Conservation (phyloP, 2,797 vertebrate species). For the Enteromius mattozi region DNA sequence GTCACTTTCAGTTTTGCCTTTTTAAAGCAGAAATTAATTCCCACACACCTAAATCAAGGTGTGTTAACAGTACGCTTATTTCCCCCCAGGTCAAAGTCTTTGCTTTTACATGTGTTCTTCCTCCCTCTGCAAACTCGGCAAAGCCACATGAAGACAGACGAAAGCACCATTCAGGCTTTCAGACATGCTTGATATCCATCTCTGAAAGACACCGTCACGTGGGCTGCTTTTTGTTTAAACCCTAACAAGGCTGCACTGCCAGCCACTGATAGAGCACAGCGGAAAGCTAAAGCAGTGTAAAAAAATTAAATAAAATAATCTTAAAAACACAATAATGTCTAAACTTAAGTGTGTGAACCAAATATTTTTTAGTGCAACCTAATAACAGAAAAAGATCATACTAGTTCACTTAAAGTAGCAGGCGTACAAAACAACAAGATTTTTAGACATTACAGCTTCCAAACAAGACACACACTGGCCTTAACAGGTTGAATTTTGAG, state of each 20-base stretch:
- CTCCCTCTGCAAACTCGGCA: not conserved
- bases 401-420: no score
- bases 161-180: conserved; percentile 46
- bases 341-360: not conserved
- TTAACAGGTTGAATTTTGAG: not conserved
- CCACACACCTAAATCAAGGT: not conserved
- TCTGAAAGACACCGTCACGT: conserved; percentile 31
- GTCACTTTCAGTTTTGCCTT: not conserved
- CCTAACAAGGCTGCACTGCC: conserved; percentile 6
- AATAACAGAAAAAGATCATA: not conserved
- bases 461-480: not conserved
- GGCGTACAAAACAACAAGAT: not conserved
- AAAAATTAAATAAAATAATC: no score
- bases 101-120: not conserved
- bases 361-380: not conserved
- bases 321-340: not conserved
- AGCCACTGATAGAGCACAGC: not conserved
- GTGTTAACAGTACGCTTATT: not conserved
- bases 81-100: not conserved
- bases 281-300: not conserved
- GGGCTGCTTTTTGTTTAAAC: conserved; percentile 3
- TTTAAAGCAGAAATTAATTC: not conserved
- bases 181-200: conserved; percentile 37
- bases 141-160: conserved; percentile 36
- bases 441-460: not conserved